Conservation (phyloP, 23 tunicate species). For the Oikopleura vanhoeffeni region DNA sequence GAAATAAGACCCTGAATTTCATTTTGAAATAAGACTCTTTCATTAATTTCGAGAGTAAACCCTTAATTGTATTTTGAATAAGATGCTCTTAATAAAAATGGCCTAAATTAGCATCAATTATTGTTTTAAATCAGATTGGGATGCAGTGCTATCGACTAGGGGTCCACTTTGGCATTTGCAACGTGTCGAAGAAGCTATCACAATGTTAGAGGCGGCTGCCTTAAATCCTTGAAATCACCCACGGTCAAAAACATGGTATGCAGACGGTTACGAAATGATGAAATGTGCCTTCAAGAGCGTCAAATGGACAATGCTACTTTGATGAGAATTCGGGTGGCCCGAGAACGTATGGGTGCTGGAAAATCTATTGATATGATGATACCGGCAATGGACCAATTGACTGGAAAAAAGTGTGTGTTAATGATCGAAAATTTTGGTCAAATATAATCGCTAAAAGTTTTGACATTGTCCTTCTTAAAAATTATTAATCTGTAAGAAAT, state of each 20-base stretch:
- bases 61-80: no score
- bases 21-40: no score
- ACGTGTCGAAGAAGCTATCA: conserved; percentile 30
- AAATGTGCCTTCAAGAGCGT: neutral
- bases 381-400: neutral
- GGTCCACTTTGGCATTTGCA: conserved; percentile 70
- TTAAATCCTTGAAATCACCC: neutral
- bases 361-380: neutral
- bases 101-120: no score
- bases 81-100: no score
- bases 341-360: neutral
- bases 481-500: no score
- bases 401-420: no score
- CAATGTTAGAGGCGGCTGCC: conserved; percentile 37
- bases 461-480: no score
- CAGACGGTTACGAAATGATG: neutral
- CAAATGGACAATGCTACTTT: neutral
- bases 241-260: neutral
- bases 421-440: no score
- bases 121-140: neutral
- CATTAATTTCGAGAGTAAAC: no score
- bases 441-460: no score
- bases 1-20: no score
- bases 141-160: conserved; percentile 33
- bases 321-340: neutral